phyloP scores from a whole-genome alignment of 2,888 invertebrate genomes.

The Taphrorychus bicolor region DNA sequence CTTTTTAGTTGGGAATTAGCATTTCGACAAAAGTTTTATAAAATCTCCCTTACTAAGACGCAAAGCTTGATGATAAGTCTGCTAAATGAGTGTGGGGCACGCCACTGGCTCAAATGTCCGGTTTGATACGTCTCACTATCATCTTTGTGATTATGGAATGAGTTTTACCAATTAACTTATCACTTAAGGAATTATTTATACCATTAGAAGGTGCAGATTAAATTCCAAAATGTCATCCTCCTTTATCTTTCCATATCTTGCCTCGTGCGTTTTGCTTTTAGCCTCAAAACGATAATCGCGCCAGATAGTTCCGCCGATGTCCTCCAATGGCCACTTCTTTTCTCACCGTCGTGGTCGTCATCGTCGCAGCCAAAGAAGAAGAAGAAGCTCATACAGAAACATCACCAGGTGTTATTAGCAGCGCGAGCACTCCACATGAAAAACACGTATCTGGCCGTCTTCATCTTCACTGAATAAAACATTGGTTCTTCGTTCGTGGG shows the following conservation, averaged over 20 bases:
- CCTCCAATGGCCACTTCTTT: background rate
- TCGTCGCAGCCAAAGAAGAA: background rate
- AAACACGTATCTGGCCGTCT: slow-evolving; percentile 39
- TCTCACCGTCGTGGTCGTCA: background rate
- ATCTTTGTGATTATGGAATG: slow-evolving; percentile 55
- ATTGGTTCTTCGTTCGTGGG: slow-evolving; percentile 38
- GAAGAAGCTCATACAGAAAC: slow-evolving; percentile 28
- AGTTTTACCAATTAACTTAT: slow-evolving; percentile 59
- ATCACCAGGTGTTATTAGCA: slow-evolving; percentile 38
- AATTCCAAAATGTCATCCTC: slow-evolving; percentile 57
- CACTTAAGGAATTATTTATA: slow-evolving; percentile 58
- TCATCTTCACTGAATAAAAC: slow-evolving; percentile 42
- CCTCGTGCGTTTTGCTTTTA: slow-evolving; percentile 53
- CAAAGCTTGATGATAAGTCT: background rate
- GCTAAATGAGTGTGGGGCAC: background rate
- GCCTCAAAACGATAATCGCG: background rate
- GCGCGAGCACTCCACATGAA: slow-evolving; percentile 34
- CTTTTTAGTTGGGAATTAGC: slow-evolving; percentile 7
- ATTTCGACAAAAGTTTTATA: background rate
- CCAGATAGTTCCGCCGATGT: background rate
- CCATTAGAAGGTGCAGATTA: slow-evolving; percentile 58
- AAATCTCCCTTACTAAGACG: background rate
- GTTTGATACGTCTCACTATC: slow-evolving; percentile 28
- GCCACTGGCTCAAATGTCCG: slow-evolving; percentile 1
- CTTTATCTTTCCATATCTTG: slow-evolving; percentile 59